Evolutionary conservation across 2,113 vertebrate genomes (phyloP).

Genomic region (Atrichornis clamosus): DNA sequence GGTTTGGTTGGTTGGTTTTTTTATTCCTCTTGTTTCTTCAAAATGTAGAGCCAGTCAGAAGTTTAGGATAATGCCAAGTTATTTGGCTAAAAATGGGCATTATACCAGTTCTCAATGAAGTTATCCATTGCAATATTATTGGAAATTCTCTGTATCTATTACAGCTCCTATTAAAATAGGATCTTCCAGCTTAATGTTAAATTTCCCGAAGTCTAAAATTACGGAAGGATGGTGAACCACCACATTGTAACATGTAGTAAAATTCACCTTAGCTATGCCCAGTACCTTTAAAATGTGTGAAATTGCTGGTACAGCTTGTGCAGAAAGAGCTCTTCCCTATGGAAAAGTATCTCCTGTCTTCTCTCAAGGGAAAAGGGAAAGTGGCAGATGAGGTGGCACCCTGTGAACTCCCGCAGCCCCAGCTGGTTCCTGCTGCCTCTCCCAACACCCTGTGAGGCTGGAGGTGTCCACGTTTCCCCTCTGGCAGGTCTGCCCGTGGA

Average conservation of each 20-base stretch:
- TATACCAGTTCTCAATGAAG: not conserved
- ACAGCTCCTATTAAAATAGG: not conserved
- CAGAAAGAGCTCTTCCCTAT: not conserved
- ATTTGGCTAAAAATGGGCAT: not conserved
- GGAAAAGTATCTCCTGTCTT: not conserved
- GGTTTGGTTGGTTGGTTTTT: not conserved
- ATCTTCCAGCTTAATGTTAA: not conserved
- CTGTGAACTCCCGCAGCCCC: not conserved
- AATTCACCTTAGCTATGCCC: not conserved
- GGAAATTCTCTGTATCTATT: not conserved
- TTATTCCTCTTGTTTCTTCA: not conserved
- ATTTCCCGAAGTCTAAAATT: not conserved
- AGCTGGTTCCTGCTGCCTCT: not conserved
- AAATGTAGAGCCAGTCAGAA: not conserved
- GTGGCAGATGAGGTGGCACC: not conserved
- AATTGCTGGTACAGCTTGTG: not conserved
- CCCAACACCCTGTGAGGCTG: not conserved
- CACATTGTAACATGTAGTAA: not conserved
- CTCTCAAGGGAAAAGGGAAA: not conserved
- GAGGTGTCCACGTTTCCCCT: not conserved
- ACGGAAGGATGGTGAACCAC: not conserved
- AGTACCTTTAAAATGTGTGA: not conserved
- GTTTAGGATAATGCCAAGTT: not conserved
- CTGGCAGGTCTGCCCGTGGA: rapidly evolving
- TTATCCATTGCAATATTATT: not conserved